Conservation (phyloP, 2,888 invertebrate species). For the Lasioglossum figueresi region DNA sequence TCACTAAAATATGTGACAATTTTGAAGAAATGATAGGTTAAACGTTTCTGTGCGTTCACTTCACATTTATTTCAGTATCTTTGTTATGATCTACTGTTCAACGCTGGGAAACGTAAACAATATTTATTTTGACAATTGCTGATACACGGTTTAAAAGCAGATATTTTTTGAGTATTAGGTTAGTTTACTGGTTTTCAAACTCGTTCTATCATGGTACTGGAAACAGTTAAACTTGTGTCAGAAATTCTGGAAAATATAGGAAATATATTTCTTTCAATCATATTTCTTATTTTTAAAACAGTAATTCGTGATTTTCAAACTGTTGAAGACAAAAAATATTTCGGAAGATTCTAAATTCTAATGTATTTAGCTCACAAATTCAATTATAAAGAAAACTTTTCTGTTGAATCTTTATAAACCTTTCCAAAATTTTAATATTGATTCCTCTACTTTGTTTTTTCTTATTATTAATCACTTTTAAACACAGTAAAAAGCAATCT, state of each 20-base stretch:
- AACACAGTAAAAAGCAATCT: neutral
- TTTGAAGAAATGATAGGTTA: slow-evolving; percentile 43
- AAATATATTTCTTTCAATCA: neutral
- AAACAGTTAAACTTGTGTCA: neutral
- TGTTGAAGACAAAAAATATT: neutral
- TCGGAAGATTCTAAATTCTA: neutral
- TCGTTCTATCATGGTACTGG: neutral
- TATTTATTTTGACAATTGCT: neutral
- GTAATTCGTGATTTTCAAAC: neutral
- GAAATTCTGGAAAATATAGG: neutral
- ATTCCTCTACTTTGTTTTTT: neutral
- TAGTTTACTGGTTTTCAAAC: slow-evolving; percentile 27
- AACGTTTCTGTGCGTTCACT: neutral
- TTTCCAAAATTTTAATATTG: neutral
- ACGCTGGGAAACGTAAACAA: neutral
- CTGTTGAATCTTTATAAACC: neutral
- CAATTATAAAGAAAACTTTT: neutral
- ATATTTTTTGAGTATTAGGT: slow-evolving; percentile 17
- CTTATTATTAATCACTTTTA: neutral
- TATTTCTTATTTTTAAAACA: neutral
- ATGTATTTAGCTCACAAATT: neutral
- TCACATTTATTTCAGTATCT: neutral
- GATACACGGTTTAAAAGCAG: neutral
- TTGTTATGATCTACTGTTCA: neutral
- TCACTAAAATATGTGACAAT: neutral